Evolutionary conservation across 2,888 invertebrate species (phyloP), one percentile per base, ranked within the genome.

Genomic region (Ectemnius cavifrons): DNA sequence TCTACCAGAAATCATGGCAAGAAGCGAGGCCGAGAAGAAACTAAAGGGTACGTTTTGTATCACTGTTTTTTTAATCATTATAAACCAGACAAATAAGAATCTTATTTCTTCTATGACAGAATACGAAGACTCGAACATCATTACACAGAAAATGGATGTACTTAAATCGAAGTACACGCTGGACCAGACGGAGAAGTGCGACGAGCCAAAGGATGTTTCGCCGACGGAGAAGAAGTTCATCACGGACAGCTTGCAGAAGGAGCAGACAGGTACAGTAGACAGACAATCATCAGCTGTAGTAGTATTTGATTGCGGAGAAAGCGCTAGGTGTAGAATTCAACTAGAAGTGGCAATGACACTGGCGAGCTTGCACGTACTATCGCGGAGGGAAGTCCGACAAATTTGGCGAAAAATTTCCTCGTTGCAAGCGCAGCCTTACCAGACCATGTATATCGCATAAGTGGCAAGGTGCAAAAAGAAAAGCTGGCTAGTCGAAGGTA

Each of bases 1-100:
- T 86, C 94, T 99, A 78, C 99, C 99, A 45, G 98, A 98, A 89
- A 85, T 78, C 18, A 77, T 80, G 28, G 68, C 73, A 47, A 79
- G 79, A 66, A 58, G 77, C 11, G 81, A 83, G 47, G 75, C 81
- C n/a, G 74, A 84, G 37, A 83, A 81, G 18, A 89, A 85, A 66
- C 45, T 77, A 16, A 83, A 86, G 83, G 89, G 89, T 83, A 68
- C 61, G 18, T 23, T 23, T 23, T 23, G 23, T 23, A 23, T 23
- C 23, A 2, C 23, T 23, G 23, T 23, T 23, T 14, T 20, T 18
- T 23, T 59, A 5, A 56, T 49, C 64, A 46, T 65, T 58, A 2
- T 58, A 62, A 59, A 58, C 8, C 46, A 28, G 14, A 11, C 16
- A 16, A 23, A 23, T 23, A 23, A 13, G 18, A 37, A 4, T 46